These are phyloP conservation scores for Drosophila austrosaltans DNA, from an alignment of 2,888 invertebrate genomes.

Conservation along the genomic window DNA sequence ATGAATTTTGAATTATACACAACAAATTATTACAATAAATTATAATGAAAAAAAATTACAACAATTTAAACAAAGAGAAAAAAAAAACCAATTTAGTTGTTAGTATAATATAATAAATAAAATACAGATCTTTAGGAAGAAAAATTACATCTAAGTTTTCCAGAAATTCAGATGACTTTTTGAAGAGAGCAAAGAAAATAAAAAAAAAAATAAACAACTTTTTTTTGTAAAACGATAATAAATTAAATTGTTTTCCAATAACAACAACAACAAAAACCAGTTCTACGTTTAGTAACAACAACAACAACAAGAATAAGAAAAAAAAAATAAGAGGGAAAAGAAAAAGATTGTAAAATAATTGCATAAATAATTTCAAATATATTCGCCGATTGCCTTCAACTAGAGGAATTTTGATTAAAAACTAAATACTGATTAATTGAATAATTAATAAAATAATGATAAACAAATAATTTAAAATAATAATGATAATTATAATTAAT, in stretches of 20 bases:
- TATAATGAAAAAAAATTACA: conserved; percentile 8
- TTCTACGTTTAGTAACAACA: conserved; percentile 57
- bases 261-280: conserved; percentile 33
- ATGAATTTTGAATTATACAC: conserved; percentile 11
- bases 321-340: conserved; percentile 23
- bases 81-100: conserved; percentile 30
- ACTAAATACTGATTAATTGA: conserved; percentile 49
- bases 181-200: conserved; percentile 50
- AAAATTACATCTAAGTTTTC: conserved; percentile 74
- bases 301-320: conserved; percentile 67
- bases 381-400: conserved; percentile 84
- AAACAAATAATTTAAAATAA: conserved; percentile 56
- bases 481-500: conserved; percentile 54
- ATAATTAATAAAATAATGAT: conserved; percentile 59
- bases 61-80: conserved; percentile 27
- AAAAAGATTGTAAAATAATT: conserved; percentile 78
- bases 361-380: conserved; percentile 82
- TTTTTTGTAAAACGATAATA: conserved; percentile 41
- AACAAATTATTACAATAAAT: conserved; percentile 8
- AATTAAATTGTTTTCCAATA: conserved; percentile 60
- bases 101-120: conserved; percentile 44
- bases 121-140: conserved; percentile 61
- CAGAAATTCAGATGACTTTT: conserved; percentile 74
- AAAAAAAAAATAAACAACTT: conserved; percentile 30
- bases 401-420: conserved; percentile 84